A percentile compares a stretch with the other conserved stretches of the same genome.
phyloP scores from a whole-genome alignment of 2,888 invertebrate genomes.

The Apodemia mormo region DNA sequence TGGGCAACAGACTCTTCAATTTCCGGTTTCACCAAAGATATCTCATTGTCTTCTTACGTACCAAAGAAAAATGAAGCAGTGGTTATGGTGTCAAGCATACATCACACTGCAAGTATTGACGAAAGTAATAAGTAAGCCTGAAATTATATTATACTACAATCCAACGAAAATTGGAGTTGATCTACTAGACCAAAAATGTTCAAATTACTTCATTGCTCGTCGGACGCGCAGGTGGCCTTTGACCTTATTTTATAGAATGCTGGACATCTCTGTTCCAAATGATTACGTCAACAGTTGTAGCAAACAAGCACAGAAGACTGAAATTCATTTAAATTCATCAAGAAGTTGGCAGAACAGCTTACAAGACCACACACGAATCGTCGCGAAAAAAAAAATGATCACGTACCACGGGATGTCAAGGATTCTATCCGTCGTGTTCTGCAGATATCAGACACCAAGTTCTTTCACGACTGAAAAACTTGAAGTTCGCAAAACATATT shows the following conservation, averaged over 20 bases:
- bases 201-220: neutral
- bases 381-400: neutral
- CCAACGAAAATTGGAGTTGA: neutral
- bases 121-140: neutral
- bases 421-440: neutral
- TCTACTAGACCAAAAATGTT: neutral
- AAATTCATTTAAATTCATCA: neutral
- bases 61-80: constrained; percentile 2
- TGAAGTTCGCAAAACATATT: constrained; percentile 24
- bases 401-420: neutral
- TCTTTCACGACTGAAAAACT: no score
- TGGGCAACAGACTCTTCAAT: constrained; percentile 20
- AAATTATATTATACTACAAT: neutral
- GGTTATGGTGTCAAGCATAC: neutral
- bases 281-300: no score
- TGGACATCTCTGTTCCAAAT: no score
- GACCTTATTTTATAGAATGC: no score
- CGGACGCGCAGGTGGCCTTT: no score
- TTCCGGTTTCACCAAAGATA: constrained; percentile 18
- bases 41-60: neutral
- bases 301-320: neutral
- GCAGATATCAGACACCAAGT: constrained; percentile 11
- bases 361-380: neutral
- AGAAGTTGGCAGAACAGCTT: neutral
- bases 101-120: neutral